Conservation (phyloP, 1,140 invertebrate species). For the Bradynema listronoti region DNA sequence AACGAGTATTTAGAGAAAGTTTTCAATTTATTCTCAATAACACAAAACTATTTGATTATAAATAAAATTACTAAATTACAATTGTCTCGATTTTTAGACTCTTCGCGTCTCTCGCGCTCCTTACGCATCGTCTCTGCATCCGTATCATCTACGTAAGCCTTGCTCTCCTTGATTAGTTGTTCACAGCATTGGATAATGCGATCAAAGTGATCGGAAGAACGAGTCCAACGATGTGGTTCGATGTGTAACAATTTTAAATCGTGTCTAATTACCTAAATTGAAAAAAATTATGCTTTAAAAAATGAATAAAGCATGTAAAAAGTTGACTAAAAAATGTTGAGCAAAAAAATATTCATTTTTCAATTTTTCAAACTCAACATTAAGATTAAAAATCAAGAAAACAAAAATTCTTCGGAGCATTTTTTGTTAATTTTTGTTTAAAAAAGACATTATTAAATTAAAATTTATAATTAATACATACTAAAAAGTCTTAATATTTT, state of each 20-base stretch:
- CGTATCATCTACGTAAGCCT: constrained; percentile 94
- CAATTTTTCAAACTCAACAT: no score
- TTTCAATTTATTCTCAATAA: no score
- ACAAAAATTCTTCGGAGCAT: no score
- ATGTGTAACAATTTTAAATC: constrained; percentile 85
- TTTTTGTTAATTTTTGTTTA: neutral
- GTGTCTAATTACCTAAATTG: constrained; percentile 75
- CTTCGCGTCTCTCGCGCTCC: constrained; percentile 78
- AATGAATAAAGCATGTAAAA: constrained; percentile 9
- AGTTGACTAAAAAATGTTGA: constrained; percentile 2
- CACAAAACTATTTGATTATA: constrained; percentile 12
- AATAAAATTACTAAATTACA: constrained; percentile 62
- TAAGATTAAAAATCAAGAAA: no score
- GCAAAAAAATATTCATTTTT: no score
- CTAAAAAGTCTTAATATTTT: neutral
- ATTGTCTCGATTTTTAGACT: constrained; percentile 79
- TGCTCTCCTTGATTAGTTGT: constrained; percentile 74
- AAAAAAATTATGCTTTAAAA: neutral
- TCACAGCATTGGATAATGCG: constrained; percentile 79
- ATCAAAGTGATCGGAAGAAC: constrained; percentile 95
- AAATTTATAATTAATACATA: constrained; percentile 5
- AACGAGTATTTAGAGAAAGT: no score
- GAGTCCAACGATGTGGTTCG: constrained; percentile 82
- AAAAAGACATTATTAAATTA: no score
- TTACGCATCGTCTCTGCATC: constrained; percentile 86